phyloP scores from a whole-genome alignment of 2,888 invertebrate species.

The Cyaniris semiargus region DNA sequence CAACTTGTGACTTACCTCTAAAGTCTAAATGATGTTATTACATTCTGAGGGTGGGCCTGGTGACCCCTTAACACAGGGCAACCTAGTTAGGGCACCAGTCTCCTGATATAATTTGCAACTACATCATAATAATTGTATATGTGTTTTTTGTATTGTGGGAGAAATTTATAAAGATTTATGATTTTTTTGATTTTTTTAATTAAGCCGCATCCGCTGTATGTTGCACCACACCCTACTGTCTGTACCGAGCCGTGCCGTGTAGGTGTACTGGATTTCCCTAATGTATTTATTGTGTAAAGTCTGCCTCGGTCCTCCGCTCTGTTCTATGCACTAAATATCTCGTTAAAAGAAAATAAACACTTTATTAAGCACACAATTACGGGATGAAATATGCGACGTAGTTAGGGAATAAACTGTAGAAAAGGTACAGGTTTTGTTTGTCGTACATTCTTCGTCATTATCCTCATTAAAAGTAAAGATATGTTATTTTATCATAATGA shows the following conservation, averaged over 20 bases:
- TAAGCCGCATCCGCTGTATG: background rate
- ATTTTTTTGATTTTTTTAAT: too few species aligned
- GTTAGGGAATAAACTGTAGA: background rate
- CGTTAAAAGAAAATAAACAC: conserved; percentile 27
- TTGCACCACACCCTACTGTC: background rate
- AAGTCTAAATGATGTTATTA: too few species aligned
- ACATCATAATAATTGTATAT: too few species aligned
- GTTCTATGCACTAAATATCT: conserved; percentile 25
- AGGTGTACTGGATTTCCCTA: conserved; percentile 56
- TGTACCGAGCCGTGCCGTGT: background rate
- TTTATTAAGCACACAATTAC: conserved; percentile 13
- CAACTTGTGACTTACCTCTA: too few species aligned
- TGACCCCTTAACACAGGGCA: too few species aligned
- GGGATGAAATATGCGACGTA: background rate
- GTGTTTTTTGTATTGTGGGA: too few species aligned
- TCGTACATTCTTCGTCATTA: background rate
- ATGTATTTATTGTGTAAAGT: conserved; percentile 63
- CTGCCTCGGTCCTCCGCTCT: conserved; percentile 39
- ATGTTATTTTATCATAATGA: conserved; percentile 5
- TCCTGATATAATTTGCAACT: too few species aligned
- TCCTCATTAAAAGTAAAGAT: background rate
- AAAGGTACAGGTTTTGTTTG: background rate
- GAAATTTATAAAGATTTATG: too few species aligned
- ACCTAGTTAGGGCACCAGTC: too few species aligned
- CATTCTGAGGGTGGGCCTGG: too few species aligned